Evolutionary conservation across 2,888 invertebrate species (phyloP).

Genomic region (Tryphoninae sp.): DNA sequence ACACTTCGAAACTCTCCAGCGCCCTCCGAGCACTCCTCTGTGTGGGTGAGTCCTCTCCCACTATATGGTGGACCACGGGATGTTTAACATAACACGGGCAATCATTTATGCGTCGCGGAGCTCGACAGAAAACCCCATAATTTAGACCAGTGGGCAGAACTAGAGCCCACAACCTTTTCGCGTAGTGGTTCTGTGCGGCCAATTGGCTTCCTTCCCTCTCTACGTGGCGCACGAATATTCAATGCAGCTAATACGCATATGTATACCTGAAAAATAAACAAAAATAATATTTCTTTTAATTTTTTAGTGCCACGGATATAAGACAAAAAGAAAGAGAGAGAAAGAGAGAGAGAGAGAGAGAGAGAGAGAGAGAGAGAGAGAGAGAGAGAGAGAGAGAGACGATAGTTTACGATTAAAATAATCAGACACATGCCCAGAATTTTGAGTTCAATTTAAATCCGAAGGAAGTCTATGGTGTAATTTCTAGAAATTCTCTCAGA

Average conservation of each 20-base stretch:
- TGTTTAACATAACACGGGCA: slow-evolving; percentile 81
- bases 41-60: slow-evolving; percentile 58
- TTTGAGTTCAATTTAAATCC: no score
- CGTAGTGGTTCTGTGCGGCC: slow-evolving; percentile 52
- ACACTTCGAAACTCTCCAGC: slow-evolving; percentile 57
- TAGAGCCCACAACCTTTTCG: slow-evolving; percentile 69
- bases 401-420: no score
- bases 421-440: no score
- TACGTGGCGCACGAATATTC: background rate
- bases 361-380: no score
- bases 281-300: no score
- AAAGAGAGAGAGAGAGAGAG: no score
- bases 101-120: slow-evolving; percentile 80
- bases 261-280: no score
- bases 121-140: slow-evolving; percentile 79
- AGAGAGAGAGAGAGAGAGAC: no score
- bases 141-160: slow-evolving; percentile 78
- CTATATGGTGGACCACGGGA: slow-evolving; percentile 68
- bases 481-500: no score
- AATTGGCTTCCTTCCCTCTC: slow-evolving; percentile 52
- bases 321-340: no score
- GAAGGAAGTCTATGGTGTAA: no score
- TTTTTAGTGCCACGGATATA: no score
- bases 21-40: slow-evolving; percentile 43
- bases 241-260: background rate